Evolutionary conservation across 1,140 invertebrate genomes (phyloP), one percentile per base, ranked within the genome.

Genomic region (Oryctes rhinoceros): DNA sequence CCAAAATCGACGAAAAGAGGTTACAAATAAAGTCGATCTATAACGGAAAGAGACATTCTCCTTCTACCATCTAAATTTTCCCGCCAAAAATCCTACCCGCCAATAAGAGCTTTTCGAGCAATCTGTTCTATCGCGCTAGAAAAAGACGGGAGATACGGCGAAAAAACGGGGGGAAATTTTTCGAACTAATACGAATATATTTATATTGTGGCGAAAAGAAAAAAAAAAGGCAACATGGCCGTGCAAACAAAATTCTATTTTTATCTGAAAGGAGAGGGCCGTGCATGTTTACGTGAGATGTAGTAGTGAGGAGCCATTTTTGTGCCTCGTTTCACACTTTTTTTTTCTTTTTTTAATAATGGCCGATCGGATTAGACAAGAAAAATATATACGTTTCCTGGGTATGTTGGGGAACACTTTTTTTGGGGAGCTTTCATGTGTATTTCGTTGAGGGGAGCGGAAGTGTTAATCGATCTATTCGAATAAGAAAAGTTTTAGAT

Each of bases 211-310:
- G 39, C 5, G 39, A 44, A 80, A 84, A 84, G n/a, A 30, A 30
- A 30, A 30, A 30, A 30, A 30, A 30, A 84, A 82, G 78, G 78
- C 81, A 85, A 86, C 81, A 86, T 86, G 85, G 85, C 85, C 82
- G 85, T 82, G 79, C 84, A 86, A 86, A 85, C 82, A 86, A 20
- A 76, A 67, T 85, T n/a, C 85, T 86, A 86, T 86, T 86, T 86
- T 86, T 86, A 85, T 86, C 85, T 44, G 39, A 30, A 30, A 30
- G 39, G 0, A 44, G 39, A 44, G 9, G 3, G 78, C 47, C 53
- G 82, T 39, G 53, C 78, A 78, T 78, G 35, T 83, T 82, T 81
- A 44, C 39, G 9, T 44, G 39, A 44, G 39, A 44, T 44, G 39
- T 7, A 44, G 39, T 7, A 44, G 39, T 10, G 39, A 44, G 20